Base-by-base conservation (phyloP, 2,797 vertebrate species). In the Danio kyathit region DNA sequence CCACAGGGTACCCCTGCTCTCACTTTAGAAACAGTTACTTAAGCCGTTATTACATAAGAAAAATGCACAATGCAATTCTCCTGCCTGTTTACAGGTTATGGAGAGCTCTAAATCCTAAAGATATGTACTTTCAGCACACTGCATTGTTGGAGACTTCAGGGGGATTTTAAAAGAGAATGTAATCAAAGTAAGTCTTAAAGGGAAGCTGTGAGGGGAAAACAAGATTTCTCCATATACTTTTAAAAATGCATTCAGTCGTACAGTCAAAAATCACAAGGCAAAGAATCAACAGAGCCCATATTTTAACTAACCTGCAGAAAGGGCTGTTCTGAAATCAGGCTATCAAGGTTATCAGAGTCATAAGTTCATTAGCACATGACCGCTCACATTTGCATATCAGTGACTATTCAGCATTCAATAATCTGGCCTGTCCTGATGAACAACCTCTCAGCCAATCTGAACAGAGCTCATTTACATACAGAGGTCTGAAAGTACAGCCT, bases 61-160 rank as follows among this genome's bases (percentile, higher is more conserved):
- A 60, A 81, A 81, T 38, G 57, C 57, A 79, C 16, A 79, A 43
- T 8, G 3, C 46, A 71, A 79, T 52, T 56, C 56, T 49, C 29
- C 65, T 12, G 44, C 16, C 48, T 51, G 57, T 79, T 79, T 70
- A 49, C 29, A 41, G 65, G 66, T 71, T 79, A 63, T 13, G 57
- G 67, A n/a, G 48, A 71, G 67, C 46, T 71, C 10, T 54, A 79
- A 44, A 79, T 79, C 17, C 38, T 52, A n/a, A 79, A 79, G 13
- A 79, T 63, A 41, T 63, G 46, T 79, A 71, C 13, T 63, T 54
- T 43, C 12, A 70, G 29, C 52, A 71, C 57, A 51, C 57, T 52
- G 12, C 14, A 72, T 54, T 59, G 9, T 51, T 63, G 49, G 21
- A 70, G 65, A 60, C n/a, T 17, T 71, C 12, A 43, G 56, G n/a